Base-by-base conservation (phyloP, 2,113 vertebrate genomes). In the Brienomyrus longianalis region DNA sequence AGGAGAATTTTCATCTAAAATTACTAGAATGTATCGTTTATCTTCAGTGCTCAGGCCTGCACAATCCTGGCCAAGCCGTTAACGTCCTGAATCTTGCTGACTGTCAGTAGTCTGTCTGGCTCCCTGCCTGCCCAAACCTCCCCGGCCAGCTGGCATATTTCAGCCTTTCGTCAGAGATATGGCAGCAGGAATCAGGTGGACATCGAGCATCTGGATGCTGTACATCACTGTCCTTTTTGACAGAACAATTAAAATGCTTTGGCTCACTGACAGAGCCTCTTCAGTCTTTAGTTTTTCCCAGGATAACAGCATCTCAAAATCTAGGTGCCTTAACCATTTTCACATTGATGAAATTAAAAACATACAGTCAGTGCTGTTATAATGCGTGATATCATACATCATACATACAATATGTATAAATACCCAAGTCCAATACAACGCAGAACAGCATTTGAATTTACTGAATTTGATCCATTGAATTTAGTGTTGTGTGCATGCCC, bases 31-130 rank as follows among this genome's bases (percentile, higher is more conserved):
- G 19, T 31, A 48, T 89, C 56, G 56, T 47, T 62, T 9, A 59
- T n/a, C 52, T 50, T 43, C 11, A 27, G 52, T 45, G 23, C 8
- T 27, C 54, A 21, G 51, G 39, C 35, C 80, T 19, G 23, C 51
- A 15, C 3, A 1, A 59, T 83, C 51, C 31, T n/a, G 9, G 48
- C 70, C 17, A 17, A 3, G 23, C 39, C n/a, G 23, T 89, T 5
- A 10, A 47, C 19, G 39, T 23, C 43, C 54, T 7, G 45, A 43
- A 56, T 59, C 89, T 89, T 43, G 39, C 52, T 27, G 89, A 21
- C 80, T 59, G 52, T 89, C 88, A 43, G 15, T 59, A 48, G 77
- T 35, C 39, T 35, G 23, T 85, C 54, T 85, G 89, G 89, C 51
- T 13, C 80, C 17, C 21, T 59, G 88, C 88, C 88, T 47, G 17